phyloP scores from a whole-genome alignment of 2,113 vertebrate genomes.

The Neopipo cinnamomea region DNA sequence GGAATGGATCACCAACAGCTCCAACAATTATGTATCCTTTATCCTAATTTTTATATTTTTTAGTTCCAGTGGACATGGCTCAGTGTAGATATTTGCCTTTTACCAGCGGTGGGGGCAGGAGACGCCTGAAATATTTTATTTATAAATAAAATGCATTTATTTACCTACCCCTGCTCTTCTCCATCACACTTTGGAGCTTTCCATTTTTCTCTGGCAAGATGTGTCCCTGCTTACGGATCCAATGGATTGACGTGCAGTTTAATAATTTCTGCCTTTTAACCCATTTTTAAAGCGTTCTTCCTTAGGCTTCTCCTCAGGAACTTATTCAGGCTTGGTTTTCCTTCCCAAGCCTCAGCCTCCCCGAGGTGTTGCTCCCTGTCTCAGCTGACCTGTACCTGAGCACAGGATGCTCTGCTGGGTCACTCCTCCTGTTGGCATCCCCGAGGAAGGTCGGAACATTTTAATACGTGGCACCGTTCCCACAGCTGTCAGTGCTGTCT shows the following conservation, averaged over 20 bases:
- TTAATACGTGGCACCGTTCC: constrained; percentile 75
- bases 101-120: neutral
- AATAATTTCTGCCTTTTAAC: neutral
- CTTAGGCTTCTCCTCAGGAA: fast-evolving
- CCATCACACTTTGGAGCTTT: neutral
- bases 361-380: neutral
- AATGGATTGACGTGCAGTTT: neutral
- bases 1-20: neutral
- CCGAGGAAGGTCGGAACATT: constrained; percentile 61
- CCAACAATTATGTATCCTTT: neutral
- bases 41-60: neutral
- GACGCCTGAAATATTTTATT: neutral
- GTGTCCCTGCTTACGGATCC: neutral
- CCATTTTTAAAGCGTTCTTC: neutral
- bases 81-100: neutral
- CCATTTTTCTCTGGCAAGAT: neutral
- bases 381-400: constrained; percentile 45
- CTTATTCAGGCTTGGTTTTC: neutral
- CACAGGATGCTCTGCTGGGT: constrained; percentile 61
- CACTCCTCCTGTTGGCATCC: constrained; percentile 60
- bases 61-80: neutral
- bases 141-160: neutral
- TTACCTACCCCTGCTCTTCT: neutral
- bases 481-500: constrained; percentile 78
- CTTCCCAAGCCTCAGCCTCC: neutral